Conservation (phyloP, 2,797 vertebrate species). For the Coranthus polyacanthus region DNA sequence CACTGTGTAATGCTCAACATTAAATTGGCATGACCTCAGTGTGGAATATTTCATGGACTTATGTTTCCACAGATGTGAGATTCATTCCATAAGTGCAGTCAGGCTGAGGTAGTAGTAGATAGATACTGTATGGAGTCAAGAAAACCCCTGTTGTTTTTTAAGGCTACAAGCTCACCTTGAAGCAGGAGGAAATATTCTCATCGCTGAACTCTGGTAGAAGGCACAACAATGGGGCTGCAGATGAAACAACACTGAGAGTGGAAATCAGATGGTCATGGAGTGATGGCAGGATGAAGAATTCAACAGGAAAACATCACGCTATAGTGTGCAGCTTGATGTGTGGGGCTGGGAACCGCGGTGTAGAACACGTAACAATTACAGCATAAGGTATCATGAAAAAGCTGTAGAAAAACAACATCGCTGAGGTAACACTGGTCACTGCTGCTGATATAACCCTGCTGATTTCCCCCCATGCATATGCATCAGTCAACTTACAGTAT, state of each 20-base stretch:
- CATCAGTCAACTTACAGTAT: slow-evolving; percentile 2
- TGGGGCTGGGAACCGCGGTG: too few relatives aligned
- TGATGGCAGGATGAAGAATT: slow-evolving; percentile 34
- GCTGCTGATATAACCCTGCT: slow-evolving; percentile 10
- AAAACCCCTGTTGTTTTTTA: slow-evolving; percentile 60
- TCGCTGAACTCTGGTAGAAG: slow-evolving; percentile 48
- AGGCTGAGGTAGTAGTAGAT: slow-evolving; percentile 43
- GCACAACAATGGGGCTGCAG: slow-evolving; percentile 21
- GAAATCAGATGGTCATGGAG: slow-evolving; percentile 23
- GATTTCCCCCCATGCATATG: slow-evolving; percentile 10
- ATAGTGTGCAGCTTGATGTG: not conserved
- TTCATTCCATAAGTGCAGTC: slow-evolving; percentile 44
- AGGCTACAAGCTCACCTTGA: slow-evolving; percentile 58
- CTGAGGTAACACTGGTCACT: slow-evolving; percentile 4
- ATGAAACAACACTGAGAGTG: slow-evolving; percentile 21
- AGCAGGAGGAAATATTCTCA: slow-evolving; percentile 48
- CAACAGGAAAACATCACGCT: slow-evolving; percentile 41
- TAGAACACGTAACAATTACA: too few relatives aligned
- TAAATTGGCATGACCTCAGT: slow-evolving; percentile 30
- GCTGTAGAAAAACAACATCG: slow-evolving; percentile 21
- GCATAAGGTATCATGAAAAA: not conserved
- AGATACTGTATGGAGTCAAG: slow-evolving; percentile 47
- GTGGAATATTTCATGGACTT: slow-evolving; percentile 43
- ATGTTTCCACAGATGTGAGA: slow-evolving; percentile 32
- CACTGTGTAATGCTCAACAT: slow-evolving; percentile 24